phyloP scores from a whole-genome alignment of 2,113 vertebrate species.

The Gasterosteus aculeatus region DNA sequence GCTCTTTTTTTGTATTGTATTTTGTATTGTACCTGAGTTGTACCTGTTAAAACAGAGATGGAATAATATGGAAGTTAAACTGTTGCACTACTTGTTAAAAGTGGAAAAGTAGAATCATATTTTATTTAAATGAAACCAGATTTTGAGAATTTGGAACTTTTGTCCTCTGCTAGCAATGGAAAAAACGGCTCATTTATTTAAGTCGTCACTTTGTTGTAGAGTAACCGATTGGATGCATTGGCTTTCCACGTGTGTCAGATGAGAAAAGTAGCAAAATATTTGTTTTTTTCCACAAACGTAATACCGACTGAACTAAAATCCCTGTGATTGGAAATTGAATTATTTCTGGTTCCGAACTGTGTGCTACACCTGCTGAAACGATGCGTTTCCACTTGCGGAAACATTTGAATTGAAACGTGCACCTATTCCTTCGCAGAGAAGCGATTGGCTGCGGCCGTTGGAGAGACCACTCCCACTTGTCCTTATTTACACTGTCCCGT shows the following conservation, averaged over 20 bases:
- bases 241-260: not conserved
- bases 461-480: not conserved
- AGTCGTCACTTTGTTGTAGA: conserved; percentile 1
- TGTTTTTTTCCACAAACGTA: not conserved
- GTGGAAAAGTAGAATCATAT: not conserved
- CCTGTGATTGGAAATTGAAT: not conserved
- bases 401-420: not conserved
- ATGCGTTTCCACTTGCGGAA: conserved; percentile 10
- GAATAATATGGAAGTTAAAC: not conserved
- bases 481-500: conserved; percentile 5
- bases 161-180: not conserved
- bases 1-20: conserved; percentile 40
- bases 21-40: conserved; percentile 48
- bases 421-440: not conserved
- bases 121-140: not conserved
- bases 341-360: not conserved
- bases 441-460: not conserved
- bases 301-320: conserved; percentile 25
- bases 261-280: conserved; percentile 8
- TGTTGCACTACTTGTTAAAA: not conserved
- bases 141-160: not conserved
- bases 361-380: not conserved
- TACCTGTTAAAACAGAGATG: conserved; percentile 23
- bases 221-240: not conserved
- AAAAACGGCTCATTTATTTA: not conserved